Evolutionary conservation across 2,888 invertebrate genomes (phyloP).

Genomic region (Rhaphigaster nebulosa): DNA sequence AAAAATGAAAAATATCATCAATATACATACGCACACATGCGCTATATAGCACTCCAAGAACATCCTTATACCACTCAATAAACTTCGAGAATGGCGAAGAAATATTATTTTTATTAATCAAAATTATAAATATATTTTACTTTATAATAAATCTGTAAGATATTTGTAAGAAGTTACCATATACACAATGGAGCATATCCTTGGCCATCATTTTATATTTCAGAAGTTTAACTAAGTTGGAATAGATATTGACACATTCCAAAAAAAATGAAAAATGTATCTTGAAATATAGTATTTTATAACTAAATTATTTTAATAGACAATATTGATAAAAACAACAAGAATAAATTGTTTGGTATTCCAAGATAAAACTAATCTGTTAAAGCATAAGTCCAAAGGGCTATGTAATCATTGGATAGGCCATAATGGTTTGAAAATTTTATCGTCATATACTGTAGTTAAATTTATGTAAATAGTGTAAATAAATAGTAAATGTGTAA

Average conservation of each 20-base stretch:
- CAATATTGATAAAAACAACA: not conserved
- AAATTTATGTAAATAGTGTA: conserved; percentile 23
- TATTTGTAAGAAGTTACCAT: not conserved
- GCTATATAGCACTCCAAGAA: too few relatives aligned
- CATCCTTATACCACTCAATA: not conserved
- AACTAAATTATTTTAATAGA: not conserved
- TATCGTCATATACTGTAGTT: not conserved
- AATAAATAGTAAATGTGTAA: conserved; percentile 15
- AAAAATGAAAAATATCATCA: too few relatives aligned
- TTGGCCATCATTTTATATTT: not conserved
- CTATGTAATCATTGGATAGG: not conserved
- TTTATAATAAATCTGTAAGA: not conserved
- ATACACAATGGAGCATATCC: not conserved
- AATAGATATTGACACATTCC: not conserved
- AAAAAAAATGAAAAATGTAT: not conserved
- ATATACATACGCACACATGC: too few relatives aligned
- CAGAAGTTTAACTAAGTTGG: not conserved
- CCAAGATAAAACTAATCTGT: not conserved
- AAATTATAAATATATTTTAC: not conserved
- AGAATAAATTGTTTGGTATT: not conserved
- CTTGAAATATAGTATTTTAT: not conserved
- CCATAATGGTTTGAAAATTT: not conserved
- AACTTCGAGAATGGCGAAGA: not conserved
- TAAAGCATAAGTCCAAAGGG: not conserved
- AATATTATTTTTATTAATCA: not conserved